phyloP scores from a whole-genome alignment of 92 coral and sea anemone species.

The Virgularia gustaviana region DNA sequence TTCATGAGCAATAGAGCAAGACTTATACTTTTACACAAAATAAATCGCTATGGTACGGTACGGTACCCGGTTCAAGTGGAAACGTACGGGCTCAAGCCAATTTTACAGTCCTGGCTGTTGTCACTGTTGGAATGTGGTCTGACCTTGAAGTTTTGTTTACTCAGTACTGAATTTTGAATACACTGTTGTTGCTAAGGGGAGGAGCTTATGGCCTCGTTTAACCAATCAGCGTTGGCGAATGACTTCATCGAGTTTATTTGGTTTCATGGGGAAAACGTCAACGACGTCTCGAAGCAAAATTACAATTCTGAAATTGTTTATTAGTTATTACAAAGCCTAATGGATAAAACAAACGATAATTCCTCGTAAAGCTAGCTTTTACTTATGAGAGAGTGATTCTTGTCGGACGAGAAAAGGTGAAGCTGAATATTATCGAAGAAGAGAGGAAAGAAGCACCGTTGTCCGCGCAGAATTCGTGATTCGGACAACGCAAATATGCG shows the following conservation, averaged over 20 bases:
- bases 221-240: constrained; percentile 19
- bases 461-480: too few species aligned
- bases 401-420: neutral
- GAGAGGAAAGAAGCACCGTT: neutral
- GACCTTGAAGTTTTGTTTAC: constrained; percentile 3
- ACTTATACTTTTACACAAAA: too few species aligned
- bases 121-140: too few species aligned
- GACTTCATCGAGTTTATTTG: neutral
- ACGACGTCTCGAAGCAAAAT: constrained; percentile 26
- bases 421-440: neutral
- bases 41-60: too few species aligned
- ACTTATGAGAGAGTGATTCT: too few species aligned
- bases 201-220: neutral
- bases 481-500: too few species aligned
- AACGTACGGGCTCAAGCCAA: too few species aligned
- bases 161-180: neutral
- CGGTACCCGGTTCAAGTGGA: too few species aligned
- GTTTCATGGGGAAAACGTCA: neutral
- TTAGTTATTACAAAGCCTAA: neutral
- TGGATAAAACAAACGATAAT: too few species aligned
- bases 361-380: too few species aligned
- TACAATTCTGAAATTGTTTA: neutral
- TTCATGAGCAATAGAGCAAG: too few species aligned
- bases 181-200: constrained; percentile 21
- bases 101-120: too few species aligned